Evolutionary conservation across 1,140 invertebrate genomes (phyloP).

Genomic region (Drosophila triauraria): DNA sequence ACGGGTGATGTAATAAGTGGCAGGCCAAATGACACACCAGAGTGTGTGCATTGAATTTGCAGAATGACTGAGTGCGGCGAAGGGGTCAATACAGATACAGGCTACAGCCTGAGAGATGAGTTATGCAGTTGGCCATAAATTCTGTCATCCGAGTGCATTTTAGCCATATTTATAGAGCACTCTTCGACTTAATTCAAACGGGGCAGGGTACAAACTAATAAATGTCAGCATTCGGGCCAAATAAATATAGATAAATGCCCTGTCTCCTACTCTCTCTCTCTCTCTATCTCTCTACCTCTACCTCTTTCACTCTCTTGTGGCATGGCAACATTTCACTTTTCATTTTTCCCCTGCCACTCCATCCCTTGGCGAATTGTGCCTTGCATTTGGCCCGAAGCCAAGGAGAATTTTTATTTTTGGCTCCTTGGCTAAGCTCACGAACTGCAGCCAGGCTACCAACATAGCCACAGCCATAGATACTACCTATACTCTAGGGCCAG

Average conservation of each 20-base stretch:
- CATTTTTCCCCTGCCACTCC: conserved; percentile 23
- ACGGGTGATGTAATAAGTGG: conserved; percentile 74
- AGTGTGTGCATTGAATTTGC: conserved; percentile 69
- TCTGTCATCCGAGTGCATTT: conserved; percentile 41
- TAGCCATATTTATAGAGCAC: conserved; percentile 64
- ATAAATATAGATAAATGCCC: conserved; percentile 44
- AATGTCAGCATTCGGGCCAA: conserved; percentile 64
- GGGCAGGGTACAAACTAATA: conserved; percentile 62
- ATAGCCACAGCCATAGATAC: conserved; percentile 22
- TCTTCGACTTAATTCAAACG: conserved; percentile 40
- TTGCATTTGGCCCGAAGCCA: conserved; percentile 69
- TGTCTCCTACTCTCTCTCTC: not conserved
- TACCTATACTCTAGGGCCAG: conserved; percentile 37
- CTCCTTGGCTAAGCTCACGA: conserved; percentile 74
- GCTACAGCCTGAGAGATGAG: conserved; percentile 21
- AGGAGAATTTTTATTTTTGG: conserved; percentile 77
- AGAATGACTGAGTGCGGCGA: not conserved
- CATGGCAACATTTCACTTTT: conserved; percentile 65
- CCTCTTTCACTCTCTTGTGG: not conserved
- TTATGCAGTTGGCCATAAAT: conserved; percentile 53
- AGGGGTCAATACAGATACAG: not conserved
- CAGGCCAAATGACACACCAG: conserved; percentile 70
- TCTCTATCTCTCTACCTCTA: not conserved
- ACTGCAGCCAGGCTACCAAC: conserved; percentile 60
- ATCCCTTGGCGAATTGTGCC: conserved; percentile 33